phyloP scores from a whole-genome alignment of 2,888 invertebrate species.

The Eristalis tenax region DNA sequence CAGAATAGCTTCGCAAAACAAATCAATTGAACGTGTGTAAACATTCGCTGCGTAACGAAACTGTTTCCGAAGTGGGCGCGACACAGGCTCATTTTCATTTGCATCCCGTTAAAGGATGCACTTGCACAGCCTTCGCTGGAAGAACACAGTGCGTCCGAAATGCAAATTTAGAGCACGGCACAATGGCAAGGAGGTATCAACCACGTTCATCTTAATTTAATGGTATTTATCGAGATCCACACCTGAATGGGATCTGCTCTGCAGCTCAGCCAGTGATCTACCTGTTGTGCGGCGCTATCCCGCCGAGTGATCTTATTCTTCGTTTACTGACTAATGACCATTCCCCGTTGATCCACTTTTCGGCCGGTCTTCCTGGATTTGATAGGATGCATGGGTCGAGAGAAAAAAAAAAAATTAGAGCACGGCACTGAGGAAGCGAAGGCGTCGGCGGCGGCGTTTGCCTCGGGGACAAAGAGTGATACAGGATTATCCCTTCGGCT shows the following conservation, averaged over 20 bases:
- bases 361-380: slow-evolving; percentile 26
- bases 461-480: slow-evolving; percentile 40
- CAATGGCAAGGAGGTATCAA: slow-evolving; percentile 54
- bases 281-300: slow-evolving; percentile 40
- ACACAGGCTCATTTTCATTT: slow-evolving; percentile 36
- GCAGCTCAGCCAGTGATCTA: neutral
- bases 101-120: slow-evolving; percentile 53
- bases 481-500: slow-evolving; percentile 43
- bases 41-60: slow-evolving; percentile 58
- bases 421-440: slow-evolving; percentile 18
- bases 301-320: slow-evolving; percentile 49
- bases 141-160: neutral
- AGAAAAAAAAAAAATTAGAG: neutral
- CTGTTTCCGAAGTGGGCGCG: slow-evolving; percentile 24
- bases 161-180: slow-evolving; percentile 38
- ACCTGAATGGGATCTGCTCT: slow-evolving; percentile 11
- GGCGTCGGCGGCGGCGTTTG: neutral
- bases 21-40: slow-evolving; percentile 31
- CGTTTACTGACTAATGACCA: slow-evolving; percentile 56
- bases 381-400: neutral
- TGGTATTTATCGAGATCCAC: slow-evolving; percentile 66
- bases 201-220: slow-evolving; percentile 59
- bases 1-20: slow-evolving; percentile 56
- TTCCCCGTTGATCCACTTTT: slow-evolving; percentile 31
- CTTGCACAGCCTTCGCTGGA: neutral